Conservation (phyloP, 2,113 vertebrate species). For the Tursiops truncatus region DNA sequence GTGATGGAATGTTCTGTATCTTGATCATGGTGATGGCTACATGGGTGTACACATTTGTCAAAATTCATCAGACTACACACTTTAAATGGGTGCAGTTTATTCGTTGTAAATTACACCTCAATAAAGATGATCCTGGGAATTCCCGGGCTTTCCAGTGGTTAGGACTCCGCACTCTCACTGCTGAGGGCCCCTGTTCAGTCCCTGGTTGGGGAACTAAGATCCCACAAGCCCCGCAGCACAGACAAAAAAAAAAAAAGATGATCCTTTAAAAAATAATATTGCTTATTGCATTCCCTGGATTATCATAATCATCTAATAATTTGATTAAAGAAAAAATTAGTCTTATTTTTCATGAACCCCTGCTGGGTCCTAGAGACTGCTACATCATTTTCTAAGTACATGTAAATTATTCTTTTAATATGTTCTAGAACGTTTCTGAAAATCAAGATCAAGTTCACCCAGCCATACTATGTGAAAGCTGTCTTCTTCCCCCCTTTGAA, state of each 20-base stretch:
- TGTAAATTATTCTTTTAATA: conserved; percentile 15
- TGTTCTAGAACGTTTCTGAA: conserved; percentile 27
- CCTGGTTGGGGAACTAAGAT: not conserved
- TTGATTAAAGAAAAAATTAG: conserved; percentile 46
- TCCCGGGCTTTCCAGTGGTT: not conserved
- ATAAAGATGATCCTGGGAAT: not conserved
- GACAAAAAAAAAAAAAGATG: not conserved
- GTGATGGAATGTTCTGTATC: not conserved
- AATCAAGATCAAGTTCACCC: conserved; percentile 30
- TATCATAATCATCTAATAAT: conserved; percentile 18
- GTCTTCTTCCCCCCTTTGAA: not conserved
- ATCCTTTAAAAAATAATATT: conserved; percentile 27
- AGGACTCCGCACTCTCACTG: not conserved
- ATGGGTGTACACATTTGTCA: not conserved
- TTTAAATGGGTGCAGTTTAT: not conserved
- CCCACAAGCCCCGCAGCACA: not conserved
- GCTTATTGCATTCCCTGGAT: not conserved
- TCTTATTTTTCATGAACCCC: conserved; percentile 24
- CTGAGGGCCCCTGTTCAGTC: not conserved
- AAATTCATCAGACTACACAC: not conserved
- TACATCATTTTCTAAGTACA: conserved; percentile 6
- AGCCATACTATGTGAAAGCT: not conserved
- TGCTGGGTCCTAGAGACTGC: not conserved
- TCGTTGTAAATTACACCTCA: not conserved
- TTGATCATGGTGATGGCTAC: not conserved